These are phyloP conservation scores for Todus mexicanus DNA, from an alignment of 2,797 vertebrate genomes.

Conservation along the genomic window DNA sequence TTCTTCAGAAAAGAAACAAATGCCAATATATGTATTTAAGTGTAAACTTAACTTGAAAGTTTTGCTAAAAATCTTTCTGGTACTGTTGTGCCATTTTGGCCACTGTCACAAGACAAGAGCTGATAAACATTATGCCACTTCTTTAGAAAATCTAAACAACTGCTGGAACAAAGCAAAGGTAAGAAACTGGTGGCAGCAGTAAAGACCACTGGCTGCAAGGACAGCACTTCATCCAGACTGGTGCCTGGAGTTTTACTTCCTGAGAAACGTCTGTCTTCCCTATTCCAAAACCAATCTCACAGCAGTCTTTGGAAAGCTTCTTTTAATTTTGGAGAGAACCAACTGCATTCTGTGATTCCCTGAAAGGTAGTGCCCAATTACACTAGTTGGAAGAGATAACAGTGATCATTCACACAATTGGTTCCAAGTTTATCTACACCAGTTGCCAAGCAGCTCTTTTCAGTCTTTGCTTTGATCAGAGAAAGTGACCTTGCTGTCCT, in stretches of 20 bases:
- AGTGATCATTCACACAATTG: slow-evolving; percentile 9
- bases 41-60: not conserved
- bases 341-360: not conserved
- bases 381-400: not conserved
- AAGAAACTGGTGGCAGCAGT: not conserved
- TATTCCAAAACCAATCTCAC: slow-evolving; percentile 7
- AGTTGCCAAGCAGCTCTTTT: slow-evolving; percentile 29
- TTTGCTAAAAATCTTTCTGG: not conserved
- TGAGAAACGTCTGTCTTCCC: not conserved
- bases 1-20: slow-evolving; percentile 1
- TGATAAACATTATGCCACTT: not conserved
- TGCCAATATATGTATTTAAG: not conserved
- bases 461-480: slow-evolving; percentile 45
- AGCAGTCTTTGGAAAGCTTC: not conserved
- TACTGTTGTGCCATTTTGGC: not conserved
- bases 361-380: slow-evolving; percentile 25
- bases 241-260: not conserved
- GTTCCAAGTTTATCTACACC: not conserved
- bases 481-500: slow-evolving; percentile 46
- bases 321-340: not conserved
- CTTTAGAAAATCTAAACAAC: not conserved
- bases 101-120: not conserved
- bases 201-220: not conserved
- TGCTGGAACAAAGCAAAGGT: not conserved
- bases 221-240: not conserved